Conservation (phyloP, 2,797 vertebrate genomes). For the Argentina silus region DNA sequence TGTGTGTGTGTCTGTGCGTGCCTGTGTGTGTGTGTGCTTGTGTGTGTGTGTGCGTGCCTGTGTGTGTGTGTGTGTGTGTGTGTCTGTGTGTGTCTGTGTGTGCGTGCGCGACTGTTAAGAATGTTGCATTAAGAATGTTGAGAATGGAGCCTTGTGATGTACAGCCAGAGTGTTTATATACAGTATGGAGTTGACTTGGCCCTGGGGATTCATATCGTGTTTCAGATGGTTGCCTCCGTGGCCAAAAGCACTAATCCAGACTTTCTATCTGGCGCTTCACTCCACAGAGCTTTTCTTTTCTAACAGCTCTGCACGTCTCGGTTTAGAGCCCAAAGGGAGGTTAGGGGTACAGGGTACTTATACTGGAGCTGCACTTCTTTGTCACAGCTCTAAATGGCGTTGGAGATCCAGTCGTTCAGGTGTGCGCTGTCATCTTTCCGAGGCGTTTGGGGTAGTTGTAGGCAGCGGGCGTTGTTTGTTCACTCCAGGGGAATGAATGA, state of each 20-base stretch:
- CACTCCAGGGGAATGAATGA: neutral
- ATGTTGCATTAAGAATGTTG: neutral
- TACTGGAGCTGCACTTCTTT: neutral
- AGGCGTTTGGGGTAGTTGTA: neutral
- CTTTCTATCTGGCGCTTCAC: neutral
- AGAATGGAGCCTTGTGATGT: neutral
- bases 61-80: neutral
- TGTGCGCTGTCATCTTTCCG: neutral
- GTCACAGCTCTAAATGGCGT: neutral
- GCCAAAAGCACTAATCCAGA: constrained; percentile 9
- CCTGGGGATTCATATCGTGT: neutral
- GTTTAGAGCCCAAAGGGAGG: neutral
- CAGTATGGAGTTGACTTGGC: neutral
- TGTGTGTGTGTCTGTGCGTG: no score
- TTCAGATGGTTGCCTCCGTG: neutral
- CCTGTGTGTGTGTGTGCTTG: no score
- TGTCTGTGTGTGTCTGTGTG: neutral
- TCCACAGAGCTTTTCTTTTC: neutral
- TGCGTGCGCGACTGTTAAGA: neutral
- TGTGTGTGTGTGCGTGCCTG: no score
- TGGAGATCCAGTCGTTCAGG: neutral
- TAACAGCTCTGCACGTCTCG: neutral
- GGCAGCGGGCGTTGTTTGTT: neutral
- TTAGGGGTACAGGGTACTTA: no score
- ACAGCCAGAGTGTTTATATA: neutral